Evolutionary conservation across 2,888 invertebrate species (phyloP).

Genomic region (Oxycera nigricornis): DNA sequence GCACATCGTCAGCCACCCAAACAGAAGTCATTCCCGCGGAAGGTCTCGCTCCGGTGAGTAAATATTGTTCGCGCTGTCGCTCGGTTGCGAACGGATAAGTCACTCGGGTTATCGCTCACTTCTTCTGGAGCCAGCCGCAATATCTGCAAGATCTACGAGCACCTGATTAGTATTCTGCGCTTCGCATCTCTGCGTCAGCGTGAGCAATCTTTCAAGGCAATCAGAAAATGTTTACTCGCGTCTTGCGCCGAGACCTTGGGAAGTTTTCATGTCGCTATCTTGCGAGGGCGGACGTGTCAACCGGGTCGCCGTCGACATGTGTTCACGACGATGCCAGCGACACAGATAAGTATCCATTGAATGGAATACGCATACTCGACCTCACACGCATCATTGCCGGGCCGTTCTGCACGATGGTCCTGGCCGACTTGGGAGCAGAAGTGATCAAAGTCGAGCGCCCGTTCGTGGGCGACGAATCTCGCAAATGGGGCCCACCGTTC

Average conservation of each 20-base stretch:
- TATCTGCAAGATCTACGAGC: not conserved
- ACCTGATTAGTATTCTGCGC: not conserved
- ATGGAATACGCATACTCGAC: slow-evolving; percentile 78
- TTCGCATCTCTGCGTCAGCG: not conserved
- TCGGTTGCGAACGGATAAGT: not conserved
- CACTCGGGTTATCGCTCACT: not conserved
- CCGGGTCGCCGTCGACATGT: too few species aligned
- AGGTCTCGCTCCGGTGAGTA: slow-evolving; percentile 32
- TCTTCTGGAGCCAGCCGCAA: not conserved
- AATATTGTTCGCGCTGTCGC: not conserved
- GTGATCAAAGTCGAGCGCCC: slow-evolving; percentile 91
- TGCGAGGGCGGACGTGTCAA: not conserved
- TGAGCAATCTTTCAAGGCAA: not conserved
- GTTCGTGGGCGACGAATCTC: slow-evolving; percentile 82
- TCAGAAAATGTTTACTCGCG: not conserved
- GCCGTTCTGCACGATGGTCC: slow-evolving; percentile 91
- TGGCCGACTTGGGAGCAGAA: slow-evolving; percentile 92
- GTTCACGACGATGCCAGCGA: too few species aligned
- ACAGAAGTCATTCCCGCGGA: slow-evolving; percentile 37
- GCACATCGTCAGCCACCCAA: slow-evolving; percentile 40
- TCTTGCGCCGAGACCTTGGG: not conserved
- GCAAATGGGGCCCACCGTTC: slow-evolving; percentile 95
- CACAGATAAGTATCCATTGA: slow-evolving; percentile 66
- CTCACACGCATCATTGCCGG: slow-evolving; percentile 90
- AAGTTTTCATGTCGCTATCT: not conserved